Base-by-base conservation (phyloP, 2,888 invertebrate species). In the Andricus curvator region DNA sequence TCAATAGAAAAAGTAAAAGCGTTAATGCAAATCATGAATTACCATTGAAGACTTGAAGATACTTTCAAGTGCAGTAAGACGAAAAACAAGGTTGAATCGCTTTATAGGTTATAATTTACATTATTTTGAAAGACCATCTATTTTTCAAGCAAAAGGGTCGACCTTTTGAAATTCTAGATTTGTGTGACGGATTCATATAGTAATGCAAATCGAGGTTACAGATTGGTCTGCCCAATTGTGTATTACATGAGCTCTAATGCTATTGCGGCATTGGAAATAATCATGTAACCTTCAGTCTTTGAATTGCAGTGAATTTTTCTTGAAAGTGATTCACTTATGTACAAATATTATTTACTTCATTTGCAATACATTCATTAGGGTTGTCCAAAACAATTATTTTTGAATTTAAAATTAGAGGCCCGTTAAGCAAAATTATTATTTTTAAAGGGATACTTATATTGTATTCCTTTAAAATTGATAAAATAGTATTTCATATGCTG, bases 241-340 rank as follows among this genome's bases (percentile, higher is more conserved):
- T 29, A 15, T 74, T 74, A 74, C 74, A 37, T 74, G 64, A 64
- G 64, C 74, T 56, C 37, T 74, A 56, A 70, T 70, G 74, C 74
- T 2, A 74, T 74, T 74, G 51, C 33, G 11, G 20, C 56, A 56
- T 56, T 56, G 70, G 33, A 70, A 56, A 20, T 33, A 74, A 74
- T n/a, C 51, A 70, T 17, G 51, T 29, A 51, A 25, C 17, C 20
- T 20, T 2, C 33, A 74, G 13, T n/a, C 37, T 56, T 33, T 29
- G 11, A 4, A 70, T 70, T 64, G 22, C 11, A 22, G 11, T 60
- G 11, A 60, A 60, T 60, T 5, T 60, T 22, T 11, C 60, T 60
- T 60, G 22, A 1, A 11, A 60, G 22, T 60, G 22, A 60, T 22
- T 22, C 22, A 22, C 56, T 60, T 60, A 60, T 22, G n/a, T n/a